Conservation (phyloP, 2,888 invertebrate genomes). For the Acronicta alni region DNA sequence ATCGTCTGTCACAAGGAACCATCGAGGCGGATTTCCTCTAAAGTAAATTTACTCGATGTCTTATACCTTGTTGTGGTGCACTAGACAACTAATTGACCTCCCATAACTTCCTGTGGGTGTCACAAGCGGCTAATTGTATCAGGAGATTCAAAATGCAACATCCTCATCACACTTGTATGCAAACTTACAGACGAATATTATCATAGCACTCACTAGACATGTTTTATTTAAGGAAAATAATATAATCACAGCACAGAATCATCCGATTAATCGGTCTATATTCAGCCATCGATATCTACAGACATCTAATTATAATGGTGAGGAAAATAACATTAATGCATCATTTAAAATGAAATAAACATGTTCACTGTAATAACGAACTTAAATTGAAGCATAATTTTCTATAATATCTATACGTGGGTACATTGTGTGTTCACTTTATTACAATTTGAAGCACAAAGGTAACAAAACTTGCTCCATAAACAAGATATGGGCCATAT, state of each 20-base stretch:
- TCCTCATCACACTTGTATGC: constrained; percentile 1
- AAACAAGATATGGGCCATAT: constrained; percentile 26
- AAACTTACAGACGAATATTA: not conserved
- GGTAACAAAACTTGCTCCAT: constrained; percentile 30
- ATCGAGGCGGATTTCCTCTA: constrained; percentile 23
- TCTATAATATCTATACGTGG: constrained; percentile 1
- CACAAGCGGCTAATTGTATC: constrained; percentile 30
- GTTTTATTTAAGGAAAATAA: not conserved
- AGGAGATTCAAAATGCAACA: constrained; percentile 7
- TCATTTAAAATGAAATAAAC: not conserved
- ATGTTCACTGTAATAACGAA: too few species aligned
- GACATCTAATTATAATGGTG: too few species aligned
- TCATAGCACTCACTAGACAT: not conserved
- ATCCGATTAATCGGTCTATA: not conserved
- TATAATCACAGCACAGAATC: constrained; percentile 1
- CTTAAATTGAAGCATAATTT: not conserved
- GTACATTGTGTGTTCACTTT: constrained; percentile 9
- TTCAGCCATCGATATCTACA: not conserved
- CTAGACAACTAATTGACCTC: constrained; percentile 38
- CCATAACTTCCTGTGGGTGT: constrained; percentile 43
- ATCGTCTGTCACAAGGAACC: constrained; percentile 12
- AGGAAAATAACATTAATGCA: too few species aligned
- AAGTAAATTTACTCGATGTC: constrained; percentile 23
- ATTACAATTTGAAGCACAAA: constrained; percentile 21
- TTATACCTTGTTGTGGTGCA: constrained; percentile 23